Conservation (phyloP, 1,140 invertebrate genomes). For the Paramacrobiotus metropolitanus region DNA sequence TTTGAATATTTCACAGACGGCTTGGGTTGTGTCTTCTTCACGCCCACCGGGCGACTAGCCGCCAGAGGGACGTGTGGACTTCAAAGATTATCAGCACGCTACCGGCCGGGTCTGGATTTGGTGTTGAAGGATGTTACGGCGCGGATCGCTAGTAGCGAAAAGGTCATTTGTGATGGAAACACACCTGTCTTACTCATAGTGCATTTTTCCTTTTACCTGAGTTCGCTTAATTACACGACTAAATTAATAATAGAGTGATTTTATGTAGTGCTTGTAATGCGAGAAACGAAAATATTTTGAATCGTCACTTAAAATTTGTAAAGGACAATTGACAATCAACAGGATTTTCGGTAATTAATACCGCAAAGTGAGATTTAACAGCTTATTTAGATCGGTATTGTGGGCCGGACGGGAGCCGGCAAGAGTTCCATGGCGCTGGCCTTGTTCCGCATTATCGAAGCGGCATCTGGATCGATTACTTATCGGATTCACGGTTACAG, state of each 20-base stretch:
- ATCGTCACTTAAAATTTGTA: too few relatives aligned
- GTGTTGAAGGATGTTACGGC: constrained; percentile 17
- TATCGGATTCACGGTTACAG: too few relatives aligned
- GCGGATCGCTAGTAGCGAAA: constrained; percentile 17
- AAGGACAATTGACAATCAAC: too few relatives aligned
- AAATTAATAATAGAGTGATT: neutral
- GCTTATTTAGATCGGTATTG: constrained; percentile 23
- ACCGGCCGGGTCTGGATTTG: constrained; percentile 16
- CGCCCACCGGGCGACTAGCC: constrained; percentile 19
- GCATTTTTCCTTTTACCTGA: neutral
- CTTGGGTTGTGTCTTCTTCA: constrained; percentile 3
- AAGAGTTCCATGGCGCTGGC: constrained; percentile 28
- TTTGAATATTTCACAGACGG: constrained; percentile 4
- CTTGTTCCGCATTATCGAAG: constrained; percentile 29
- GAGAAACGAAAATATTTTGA: neutral
- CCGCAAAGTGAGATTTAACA: too few relatives aligned
- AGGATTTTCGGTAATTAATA: too few relatives aligned
- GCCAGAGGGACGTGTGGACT: constrained; percentile 20
- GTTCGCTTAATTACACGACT: neutral
- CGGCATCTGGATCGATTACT: constrained; percentile 24
- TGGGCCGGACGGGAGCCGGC: constrained; percentile 30
- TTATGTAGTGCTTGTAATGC: neutral
- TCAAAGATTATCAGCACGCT: constrained; percentile 16
- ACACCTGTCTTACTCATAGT: neutral
- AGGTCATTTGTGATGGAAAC: constrained; percentile 14